Evolutionary conservation across 2,113 vertebrate genomes (phyloP).

Genomic region (Xenopus tropicalis): UCB_Xtro_10.0 CM004447.2:121671001-121671500

Average conservation of each 20-base stretch:
- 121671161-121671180: slow-evolving; percentile 84
- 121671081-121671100: slow-evolving; percentile 55
- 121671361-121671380: slow-evolving; percentile 56
- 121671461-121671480: no score
- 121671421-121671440: no score
- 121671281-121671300: slow-evolving; percentile 68
- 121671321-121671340: slow-evolving; percentile 69
- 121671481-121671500: no score
- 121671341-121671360: slow-evolving; percentile 57
- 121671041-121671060: no score
- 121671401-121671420: slow-evolving; percentile 52
- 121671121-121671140: slow-evolving; percentile 78
- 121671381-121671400: slow-evolving; percentile 56
- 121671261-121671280: slow-evolving; percentile 68
- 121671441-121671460: no score
- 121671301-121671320: slow-evolving; percentile 70
- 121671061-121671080: no score
- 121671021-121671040: no score
- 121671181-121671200: slow-evolving; percentile 95
- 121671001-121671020: no score
- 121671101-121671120: slow-evolving; percentile 62
- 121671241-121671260: slow-evolving; percentile 86
- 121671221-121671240: slow-evolving; percentile 89
- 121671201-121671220: slow-evolving; percentile 89
- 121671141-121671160: slow-evolving; percentile 75